These are phyloP conservation scores for Eonycteris spelaea DNA, from an alignment of 2,113 vertebrate genomes.

Conservation along the genomic window DNA sequence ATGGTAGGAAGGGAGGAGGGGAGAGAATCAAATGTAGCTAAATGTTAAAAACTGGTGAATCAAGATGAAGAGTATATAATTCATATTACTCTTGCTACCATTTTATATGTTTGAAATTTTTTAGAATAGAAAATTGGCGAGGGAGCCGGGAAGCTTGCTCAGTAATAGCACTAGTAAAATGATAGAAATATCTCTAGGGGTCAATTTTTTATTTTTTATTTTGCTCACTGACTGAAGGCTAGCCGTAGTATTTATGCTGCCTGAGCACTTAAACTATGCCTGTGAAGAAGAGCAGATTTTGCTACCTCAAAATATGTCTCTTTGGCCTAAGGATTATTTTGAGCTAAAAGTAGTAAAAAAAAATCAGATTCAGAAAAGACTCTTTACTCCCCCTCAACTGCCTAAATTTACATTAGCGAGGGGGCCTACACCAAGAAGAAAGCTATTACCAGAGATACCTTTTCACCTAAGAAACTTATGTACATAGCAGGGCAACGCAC, in stretches of 20 bases:
- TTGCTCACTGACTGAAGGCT: background rate
- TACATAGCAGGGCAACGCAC: background rate
- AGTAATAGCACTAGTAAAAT: background rate
- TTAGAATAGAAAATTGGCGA: no score
- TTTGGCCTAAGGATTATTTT: background rate
- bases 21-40: background rate
- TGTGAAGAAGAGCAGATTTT: no score
- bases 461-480: background rate
- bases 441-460: background rate
- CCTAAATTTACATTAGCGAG: background rate
- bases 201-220: background rate
- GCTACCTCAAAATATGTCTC: background rate
- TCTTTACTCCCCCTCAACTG: background rate
- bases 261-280: background rate
- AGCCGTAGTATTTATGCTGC: background rate
- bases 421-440: background rate
- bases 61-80: background rate
- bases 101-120: background rate
- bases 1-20: background rate
- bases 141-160: background rate
- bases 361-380: background rate
- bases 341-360: background rate
- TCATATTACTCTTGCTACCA: background rate
- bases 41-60: background rate
- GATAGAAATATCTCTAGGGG: background rate